phyloP scores from a whole-genome alignment of 2,797 vertebrate species.

The Kryptopterus vitreolus region DNA sequence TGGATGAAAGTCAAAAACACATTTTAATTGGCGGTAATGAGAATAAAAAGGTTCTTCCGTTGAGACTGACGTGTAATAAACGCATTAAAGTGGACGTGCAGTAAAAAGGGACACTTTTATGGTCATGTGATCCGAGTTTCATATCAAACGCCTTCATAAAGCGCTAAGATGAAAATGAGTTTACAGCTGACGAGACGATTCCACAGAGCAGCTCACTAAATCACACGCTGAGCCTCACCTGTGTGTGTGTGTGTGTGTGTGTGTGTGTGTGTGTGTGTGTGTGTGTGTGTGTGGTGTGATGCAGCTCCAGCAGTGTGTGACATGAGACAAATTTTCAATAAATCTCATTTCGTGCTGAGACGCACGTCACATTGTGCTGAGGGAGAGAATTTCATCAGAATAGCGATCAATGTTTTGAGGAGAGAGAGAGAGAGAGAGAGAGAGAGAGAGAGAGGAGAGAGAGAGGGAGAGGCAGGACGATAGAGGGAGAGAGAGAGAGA shows the following conservation, averaged over 20 bases:
- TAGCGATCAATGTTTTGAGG: slow-evolving; percentile 43
- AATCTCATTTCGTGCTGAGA: slow-evolving; percentile 53
- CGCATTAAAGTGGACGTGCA: neutral
- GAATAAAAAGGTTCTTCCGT: no score
- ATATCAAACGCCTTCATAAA: neutral
- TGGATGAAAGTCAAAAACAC: no score
- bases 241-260: slow-evolving; percentile 25
- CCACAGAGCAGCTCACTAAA: slow-evolving; percentile 4
- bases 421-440: slow-evolving; percentile 11
- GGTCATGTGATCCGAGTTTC: neutral
- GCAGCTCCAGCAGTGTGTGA: slow-evolving; percentile 42
- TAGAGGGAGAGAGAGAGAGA: slow-evolving; percentile 49
- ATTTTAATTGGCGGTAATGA: no score
- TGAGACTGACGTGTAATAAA: neutral
- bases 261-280: slow-evolving; percentile 21
- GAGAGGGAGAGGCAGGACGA: no score
- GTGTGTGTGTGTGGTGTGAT: slow-evolving; percentile 25
- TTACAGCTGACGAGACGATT: slow-evolving; percentile 20
- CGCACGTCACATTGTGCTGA: slow-evolving; percentile 47
- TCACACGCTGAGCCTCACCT: slow-evolving; percentile 12
- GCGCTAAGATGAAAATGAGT: neutral
- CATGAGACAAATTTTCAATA: slow-evolving; percentile 49
- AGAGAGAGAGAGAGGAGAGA: neutral
- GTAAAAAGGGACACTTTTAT: neutral
- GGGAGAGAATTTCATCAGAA: slow-evolving; percentile 49